Evolutionary conservation across 2,113 vertebrate species (phyloP).

Genomic region (Dunckerocampus dactyliophorus): DNA sequence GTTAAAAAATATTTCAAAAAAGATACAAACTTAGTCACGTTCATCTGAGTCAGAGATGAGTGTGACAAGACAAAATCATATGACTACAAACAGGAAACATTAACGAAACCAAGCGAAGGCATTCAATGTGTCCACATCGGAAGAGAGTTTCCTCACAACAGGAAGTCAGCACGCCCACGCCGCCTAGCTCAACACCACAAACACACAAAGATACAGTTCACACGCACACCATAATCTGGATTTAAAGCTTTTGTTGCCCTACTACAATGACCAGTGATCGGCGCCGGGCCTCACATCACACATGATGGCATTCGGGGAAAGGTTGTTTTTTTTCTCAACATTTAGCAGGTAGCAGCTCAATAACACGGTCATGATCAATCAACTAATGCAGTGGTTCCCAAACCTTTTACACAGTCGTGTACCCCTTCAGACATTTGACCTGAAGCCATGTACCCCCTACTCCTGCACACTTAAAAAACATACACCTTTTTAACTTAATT

Average conservation of each 20-base stretch:
- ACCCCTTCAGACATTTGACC: too few relatives aligned
- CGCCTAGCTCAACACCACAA: neutral
- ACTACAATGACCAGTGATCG: neutral
- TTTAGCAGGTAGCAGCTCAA: neutral
- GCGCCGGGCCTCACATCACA: too few relatives aligned
- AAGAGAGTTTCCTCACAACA: constrained; percentile 60
- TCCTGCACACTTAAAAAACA: too few relatives aligned
- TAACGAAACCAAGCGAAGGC: constrained; percentile 19
- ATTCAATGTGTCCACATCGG: constrained; percentile 40
- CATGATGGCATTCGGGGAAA: too few relatives aligned
- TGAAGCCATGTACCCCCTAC: too few relatives aligned
- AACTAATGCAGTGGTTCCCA: too few relatives aligned
- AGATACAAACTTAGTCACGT: too few relatives aligned
- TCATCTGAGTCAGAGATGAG: too few relatives aligned
- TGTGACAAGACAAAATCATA: constrained; percentile 15
- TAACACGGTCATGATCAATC: constrained; percentile 20
- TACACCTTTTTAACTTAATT: too few relatives aligned
- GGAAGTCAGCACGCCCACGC: constrained; percentile 51
- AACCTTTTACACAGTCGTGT: too few relatives aligned
- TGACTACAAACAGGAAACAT: constrained; percentile 31
- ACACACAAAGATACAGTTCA: too few relatives aligned
- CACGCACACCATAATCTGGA: neutral
- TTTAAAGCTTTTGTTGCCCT: neutral
- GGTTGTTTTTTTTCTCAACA: neutral
- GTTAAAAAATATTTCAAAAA: neutral